Evolutionary conservation across 2,888 invertebrate genomes (phyloP).

Genomic region (Eupithecia dodoneata): DNA sequence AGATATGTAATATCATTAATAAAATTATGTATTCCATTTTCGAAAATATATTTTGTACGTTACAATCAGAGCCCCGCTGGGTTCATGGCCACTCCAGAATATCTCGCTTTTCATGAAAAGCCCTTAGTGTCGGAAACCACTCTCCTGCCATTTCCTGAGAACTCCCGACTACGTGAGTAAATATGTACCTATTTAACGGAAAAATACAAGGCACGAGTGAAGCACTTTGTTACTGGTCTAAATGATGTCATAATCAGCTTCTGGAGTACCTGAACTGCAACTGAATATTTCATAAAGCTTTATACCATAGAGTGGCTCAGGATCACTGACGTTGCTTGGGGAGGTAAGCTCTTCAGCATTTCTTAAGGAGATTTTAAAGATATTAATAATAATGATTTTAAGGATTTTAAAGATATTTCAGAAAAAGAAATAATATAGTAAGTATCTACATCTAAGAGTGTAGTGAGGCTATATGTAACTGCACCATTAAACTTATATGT

Average conservation of each 20-base stretch:
- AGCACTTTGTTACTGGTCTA: background rate
- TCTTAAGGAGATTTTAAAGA: background rate
- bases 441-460: too few relatives aligned
- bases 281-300: background rate
- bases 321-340: background rate
- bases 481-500: background rate
- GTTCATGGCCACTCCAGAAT: background rate
- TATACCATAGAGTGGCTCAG: background rate
- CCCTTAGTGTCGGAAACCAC: conserved; percentile 5
- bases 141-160: conserved; percentile 3
- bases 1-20: too few relatives aligned
- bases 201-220: background rate
- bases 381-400: too few relatives aligned
- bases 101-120: conserved; percentile 5
- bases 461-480: background rate
- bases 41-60: background rate
- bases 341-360: background rate
- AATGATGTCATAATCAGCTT: background rate
- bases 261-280: background rate
- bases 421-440: too few relatives aligned
- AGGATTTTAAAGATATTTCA: background rate
- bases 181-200: background rate
- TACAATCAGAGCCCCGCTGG: background rate
- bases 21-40: too few relatives aligned
- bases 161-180: background rate